These are phyloP conservation scores for Eulithis testata DNA, from an alignment of 2,888 invertebrate genomes.

Conservation along the genomic window DNA sequence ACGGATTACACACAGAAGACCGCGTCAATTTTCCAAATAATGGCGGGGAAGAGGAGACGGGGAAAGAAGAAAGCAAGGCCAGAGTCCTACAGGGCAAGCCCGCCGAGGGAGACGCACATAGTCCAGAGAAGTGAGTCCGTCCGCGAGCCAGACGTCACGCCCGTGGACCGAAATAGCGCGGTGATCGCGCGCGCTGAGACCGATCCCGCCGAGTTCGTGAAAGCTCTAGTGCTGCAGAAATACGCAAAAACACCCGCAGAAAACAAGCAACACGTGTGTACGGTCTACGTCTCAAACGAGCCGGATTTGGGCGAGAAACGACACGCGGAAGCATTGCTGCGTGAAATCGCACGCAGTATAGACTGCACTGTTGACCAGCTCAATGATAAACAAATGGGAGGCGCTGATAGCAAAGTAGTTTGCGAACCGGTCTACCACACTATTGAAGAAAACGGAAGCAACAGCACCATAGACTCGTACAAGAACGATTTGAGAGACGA, in stretches of 20 bases:
- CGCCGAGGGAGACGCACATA: constrained; percentile 49
- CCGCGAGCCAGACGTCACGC: constrained; percentile 61
- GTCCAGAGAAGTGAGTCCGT: constrained; percentile 48
- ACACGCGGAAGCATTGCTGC: constrained; percentile 73
- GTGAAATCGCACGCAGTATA: constrained; percentile 76
- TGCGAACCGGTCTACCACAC: constrained; percentile 63
- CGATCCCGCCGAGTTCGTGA: constrained; percentile 73
- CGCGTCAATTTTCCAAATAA: constrained; percentile 73
- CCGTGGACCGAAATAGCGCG: constrained; percentile 68
- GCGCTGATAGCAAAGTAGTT: constrained; percentile 59
- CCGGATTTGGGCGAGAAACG: constrained; percentile 70
- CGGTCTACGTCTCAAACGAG: constrained; percentile 71
- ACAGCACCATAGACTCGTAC: constrained; percentile 54
- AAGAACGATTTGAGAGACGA: constrained; percentile 70
- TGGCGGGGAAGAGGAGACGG: constrained; percentile 74
- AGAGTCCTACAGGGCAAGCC: constrained; percentile 66
- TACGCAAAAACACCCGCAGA: constrained; percentile 69
- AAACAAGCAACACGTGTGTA: constrained; percentile 75
- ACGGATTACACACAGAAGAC: constrained; percentile 73
- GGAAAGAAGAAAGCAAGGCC: constrained; percentile 62
- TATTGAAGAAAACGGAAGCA: constrained; percentile 47
- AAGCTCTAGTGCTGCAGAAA: constrained; percentile 76
- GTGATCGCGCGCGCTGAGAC: constrained; percentile 43
- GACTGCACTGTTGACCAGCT: constrained; percentile 74
- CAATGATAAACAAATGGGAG: constrained; percentile 70